Percentiles rank a stretch among this genome's conserved stretches.
These are phyloP conservation scores for Falco biarmicus DNA, from an alignment of 2,797 vertebrate species.

Conservation along the genomic window DNA sequence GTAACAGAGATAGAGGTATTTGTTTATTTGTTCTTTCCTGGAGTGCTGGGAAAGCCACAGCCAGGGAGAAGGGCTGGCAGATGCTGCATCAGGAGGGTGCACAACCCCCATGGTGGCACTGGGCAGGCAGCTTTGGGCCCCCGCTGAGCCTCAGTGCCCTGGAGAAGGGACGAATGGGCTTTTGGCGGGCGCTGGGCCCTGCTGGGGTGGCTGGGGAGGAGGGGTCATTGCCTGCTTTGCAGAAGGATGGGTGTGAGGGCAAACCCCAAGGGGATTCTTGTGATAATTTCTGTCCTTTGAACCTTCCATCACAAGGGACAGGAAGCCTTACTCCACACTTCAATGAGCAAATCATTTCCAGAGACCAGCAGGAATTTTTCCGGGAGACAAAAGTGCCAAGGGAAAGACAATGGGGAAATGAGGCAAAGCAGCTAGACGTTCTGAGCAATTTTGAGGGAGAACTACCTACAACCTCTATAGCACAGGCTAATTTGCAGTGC, in stretches of 20 bases:
- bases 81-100: accelerated
- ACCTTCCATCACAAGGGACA: neutral
- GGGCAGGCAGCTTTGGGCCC: neutral
- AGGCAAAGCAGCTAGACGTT: neutral
- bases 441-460: neutral
- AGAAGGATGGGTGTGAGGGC: neutral
- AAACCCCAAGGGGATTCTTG: neutral
- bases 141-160: neutral
- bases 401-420: neutral
- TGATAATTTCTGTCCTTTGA: neutral
- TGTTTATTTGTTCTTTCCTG: neutral
- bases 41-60: neutral
- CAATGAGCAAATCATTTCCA: neutral
- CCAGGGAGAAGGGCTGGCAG: neutral
- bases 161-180: neutral
- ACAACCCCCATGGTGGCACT: neutral
- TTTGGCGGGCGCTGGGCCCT: neutral
- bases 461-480: neutral
- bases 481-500: neutral
- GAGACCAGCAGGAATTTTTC: neutral
- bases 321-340: neutral
- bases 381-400: neutral
- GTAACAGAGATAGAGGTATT: neutral
- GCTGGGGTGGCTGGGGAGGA: neutral
- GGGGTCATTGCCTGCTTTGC: neutral